Conservation (phyloP, 2,888 invertebrate genomes). For the Neoitamus cyanurus region DNA sequence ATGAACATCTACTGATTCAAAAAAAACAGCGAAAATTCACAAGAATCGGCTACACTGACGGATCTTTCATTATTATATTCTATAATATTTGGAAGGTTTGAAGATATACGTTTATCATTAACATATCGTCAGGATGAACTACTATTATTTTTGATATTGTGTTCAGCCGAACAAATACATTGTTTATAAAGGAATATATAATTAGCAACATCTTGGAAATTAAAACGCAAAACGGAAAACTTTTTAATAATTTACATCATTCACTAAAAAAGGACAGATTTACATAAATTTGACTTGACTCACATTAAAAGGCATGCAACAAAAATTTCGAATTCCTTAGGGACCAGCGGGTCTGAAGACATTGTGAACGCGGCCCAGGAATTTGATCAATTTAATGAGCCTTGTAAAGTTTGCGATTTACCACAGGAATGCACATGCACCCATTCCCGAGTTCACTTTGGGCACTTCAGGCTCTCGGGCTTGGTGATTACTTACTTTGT, state of each 20-base stretch:
- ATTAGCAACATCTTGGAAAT: too few species aligned
- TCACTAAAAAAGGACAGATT: neutral
- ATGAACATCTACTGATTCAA: too few species aligned
- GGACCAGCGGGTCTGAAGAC: neutral
- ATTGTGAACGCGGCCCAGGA: neutral
- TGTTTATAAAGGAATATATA: too few species aligned
- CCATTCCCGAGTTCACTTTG: neutral
- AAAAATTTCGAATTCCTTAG: neutral
- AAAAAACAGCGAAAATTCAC: too few species aligned
- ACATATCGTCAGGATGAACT: too few species aligned
- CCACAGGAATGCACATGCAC: neutral
- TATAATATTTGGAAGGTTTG: too few species aligned
- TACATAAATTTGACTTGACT: neutral
- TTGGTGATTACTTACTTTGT: neutral
- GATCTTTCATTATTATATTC: too few species aligned
- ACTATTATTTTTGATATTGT: too few species aligned
- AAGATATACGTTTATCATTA: too few species aligned
- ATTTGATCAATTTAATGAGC: neutral
- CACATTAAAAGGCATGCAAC: neutral
- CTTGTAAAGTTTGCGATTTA: neutral
- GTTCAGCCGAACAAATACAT: too few species aligned
- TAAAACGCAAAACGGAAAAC: neutral
- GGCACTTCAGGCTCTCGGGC: neutral
- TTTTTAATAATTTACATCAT: neutral
- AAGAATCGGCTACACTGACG: too few species aligned